These are phyloP conservation scores for Enteromius viviparus DNA, from an alignment of 2,797 vertebrate genomes.

Conservation along the genomic window DNA sequence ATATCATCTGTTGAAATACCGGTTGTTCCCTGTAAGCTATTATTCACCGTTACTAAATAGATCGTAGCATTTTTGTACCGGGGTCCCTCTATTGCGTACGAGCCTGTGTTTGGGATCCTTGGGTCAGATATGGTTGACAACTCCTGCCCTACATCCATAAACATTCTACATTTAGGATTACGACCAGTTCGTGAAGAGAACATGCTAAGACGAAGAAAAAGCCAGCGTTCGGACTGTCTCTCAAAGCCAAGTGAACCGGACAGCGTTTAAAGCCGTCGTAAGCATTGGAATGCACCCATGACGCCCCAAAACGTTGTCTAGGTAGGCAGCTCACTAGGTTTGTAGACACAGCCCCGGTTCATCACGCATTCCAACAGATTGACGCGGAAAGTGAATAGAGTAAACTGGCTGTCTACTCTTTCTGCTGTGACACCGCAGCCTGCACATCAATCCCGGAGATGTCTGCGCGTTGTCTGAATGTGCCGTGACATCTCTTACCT, in stretches of 20 bases:
- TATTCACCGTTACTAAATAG: too few species aligned
- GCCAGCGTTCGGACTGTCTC: background rate
- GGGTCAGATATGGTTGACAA: background rate
- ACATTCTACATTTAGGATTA: background rate
- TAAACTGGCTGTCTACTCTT: slow-evolving; percentile 34
- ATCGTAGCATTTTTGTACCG: background rate
- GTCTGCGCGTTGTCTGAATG: background rate
- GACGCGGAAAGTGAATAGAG: slow-evolving; percentile 49
- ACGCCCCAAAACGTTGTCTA: slow-evolving; percentile 18
- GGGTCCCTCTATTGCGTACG: background rate
- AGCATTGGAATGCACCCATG: background rate
- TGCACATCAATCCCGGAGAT: background rate
- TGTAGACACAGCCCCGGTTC: background rate
- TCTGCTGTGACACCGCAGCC: slow-evolving; percentile 66
- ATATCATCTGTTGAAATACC: background rate
- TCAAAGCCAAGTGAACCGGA: background rate
- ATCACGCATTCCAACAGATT: slow-evolving; percentile 75
- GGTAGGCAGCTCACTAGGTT: background rate
- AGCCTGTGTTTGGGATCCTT: background rate
- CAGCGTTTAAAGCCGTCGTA: background rate
- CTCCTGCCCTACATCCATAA: background rate
- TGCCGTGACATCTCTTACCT: slow-evolving; percentile 70
- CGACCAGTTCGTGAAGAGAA: background rate
- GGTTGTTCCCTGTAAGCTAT: background rate
- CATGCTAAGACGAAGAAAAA: background rate